A percentile compares a stretch with the other conserved stretches of the same genome.
Evolutionary conservation across 2,797 vertebrate genomes (phyloP).

Genomic region (Manis javanica): DNA sequence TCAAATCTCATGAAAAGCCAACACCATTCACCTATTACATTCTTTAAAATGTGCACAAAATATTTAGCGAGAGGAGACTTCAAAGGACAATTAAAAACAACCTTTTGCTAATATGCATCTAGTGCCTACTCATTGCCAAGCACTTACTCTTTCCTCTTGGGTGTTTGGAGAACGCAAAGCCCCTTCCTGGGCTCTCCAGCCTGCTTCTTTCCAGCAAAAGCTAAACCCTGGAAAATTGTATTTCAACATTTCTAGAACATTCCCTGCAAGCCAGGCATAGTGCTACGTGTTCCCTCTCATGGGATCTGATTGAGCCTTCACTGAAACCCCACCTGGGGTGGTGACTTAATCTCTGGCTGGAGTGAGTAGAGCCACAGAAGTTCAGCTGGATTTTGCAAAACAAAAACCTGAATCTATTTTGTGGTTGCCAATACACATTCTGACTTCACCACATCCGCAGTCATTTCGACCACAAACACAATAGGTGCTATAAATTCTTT

Average conservation of each 20-base stretch:
- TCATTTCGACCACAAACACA: slow-evolving; percentile 25
- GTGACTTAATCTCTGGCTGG: slow-evolving; percentile 49
- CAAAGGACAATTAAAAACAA: too few species aligned
- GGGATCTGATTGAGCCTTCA: neutral
- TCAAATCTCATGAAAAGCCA: too few species aligned
- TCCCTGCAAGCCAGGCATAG: rapidly evolving
- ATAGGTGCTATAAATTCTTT: slow-evolving; percentile 52
- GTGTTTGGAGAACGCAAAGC: neutral
- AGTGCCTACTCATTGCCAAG: too few species aligned
- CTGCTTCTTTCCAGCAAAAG: neutral
- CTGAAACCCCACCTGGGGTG: neutral
- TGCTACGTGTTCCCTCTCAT: neutral
- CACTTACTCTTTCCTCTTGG: neutral
- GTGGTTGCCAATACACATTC: slow-evolving; percentile 42
- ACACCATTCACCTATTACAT: too few species aligned
- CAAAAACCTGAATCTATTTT: slow-evolving; percentile 68
- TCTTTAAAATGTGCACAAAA: too few species aligned
- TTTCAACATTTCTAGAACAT: neutral
- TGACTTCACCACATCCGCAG: slow-evolving; percentile 41
- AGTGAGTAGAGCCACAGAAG: neutral
- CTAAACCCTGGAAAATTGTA: neutral
- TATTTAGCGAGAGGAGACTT: too few species aligned
- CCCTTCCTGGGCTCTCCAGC: neutral
- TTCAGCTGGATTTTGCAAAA: slow-evolving; percentile 60
- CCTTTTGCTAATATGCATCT: too few species aligned